Evolutionary conservation across 2,113 vertebrate genomes (phyloP).

Genomic region (Rhinolophus ferrumequinum): DNA sequence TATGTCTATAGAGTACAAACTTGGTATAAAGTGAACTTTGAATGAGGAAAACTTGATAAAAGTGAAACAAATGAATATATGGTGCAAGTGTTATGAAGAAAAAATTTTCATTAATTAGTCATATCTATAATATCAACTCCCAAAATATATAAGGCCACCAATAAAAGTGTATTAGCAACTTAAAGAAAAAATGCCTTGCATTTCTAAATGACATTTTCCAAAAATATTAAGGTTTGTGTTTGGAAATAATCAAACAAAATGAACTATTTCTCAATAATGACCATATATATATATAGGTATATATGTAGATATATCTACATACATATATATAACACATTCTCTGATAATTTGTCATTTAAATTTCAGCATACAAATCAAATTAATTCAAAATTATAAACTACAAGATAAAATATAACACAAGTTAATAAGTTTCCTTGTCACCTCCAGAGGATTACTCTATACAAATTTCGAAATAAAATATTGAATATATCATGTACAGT

Average conservation of each 20-base stretch:
- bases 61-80: background rate
- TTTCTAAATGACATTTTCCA: background rate
- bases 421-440: background rate
- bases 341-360: background rate
- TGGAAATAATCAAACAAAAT: background rate
- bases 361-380: background rate
- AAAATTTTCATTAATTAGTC: background rate
- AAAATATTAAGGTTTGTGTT: background rate
- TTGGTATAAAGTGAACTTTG: conserved; percentile 40
- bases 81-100: background rate
- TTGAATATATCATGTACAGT: background rate
- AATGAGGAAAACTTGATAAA: background rate
- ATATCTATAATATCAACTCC: background rate
- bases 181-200: background rate
- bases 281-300: background rate
- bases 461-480: conserved; percentile 1
- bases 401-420: background rate
- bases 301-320: too few species aligned
- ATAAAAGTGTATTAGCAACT: background rate
- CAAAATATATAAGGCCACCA: background rate
- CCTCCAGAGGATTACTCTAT: background rate
- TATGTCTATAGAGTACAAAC: background rate
- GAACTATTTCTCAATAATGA: background rate
- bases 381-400: background rate
- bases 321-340: background rate